Conservation (phyloP, 92 coral and sea anemone species). For the Siderastrea radians region DNA sequence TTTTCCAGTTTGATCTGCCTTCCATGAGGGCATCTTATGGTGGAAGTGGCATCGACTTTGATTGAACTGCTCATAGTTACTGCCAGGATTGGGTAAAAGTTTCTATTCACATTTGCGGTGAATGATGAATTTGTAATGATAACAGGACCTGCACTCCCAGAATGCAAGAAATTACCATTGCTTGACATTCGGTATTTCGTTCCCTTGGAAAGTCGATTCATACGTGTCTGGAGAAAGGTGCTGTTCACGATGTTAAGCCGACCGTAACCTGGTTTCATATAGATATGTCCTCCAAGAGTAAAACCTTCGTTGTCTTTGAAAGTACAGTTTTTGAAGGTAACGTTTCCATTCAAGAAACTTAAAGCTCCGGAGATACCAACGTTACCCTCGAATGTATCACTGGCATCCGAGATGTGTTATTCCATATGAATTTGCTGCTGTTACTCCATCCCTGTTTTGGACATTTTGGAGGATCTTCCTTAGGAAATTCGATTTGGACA, state of each 20-base stretch:
- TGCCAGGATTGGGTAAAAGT: constrained; percentile 35
- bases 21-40: constrained; percentile 31
- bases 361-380: constrained; percentile 55
- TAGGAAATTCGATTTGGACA: neutral
- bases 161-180: constrained; percentile 35
- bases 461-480: neutral
- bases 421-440: neutral
- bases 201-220: neutral
- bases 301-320: constrained; percentile 53
- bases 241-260: constrained; percentile 39
- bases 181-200: neutral
- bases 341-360: constrained; percentile 30
- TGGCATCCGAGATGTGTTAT: neutral
- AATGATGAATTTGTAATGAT: constrained; percentile 35
- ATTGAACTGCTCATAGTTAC: constrained; percentile 41
- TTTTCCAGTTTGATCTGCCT: neutral
- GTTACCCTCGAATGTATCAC: constrained; percentile 44
- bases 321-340: constrained; percentile 21
- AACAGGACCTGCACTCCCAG: constrained; percentile 56
- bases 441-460: too few species aligned
- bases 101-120: neutral
- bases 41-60: constrained; percentile 20
- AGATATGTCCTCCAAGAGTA: constrained; percentile 33
- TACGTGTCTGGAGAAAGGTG: constrained; percentile 28
- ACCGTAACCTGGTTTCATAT: constrained; percentile 41